phyloP scores from a whole-genome alignment of 2,113 vertebrate genomes.

The Pipa parva region DNA sequence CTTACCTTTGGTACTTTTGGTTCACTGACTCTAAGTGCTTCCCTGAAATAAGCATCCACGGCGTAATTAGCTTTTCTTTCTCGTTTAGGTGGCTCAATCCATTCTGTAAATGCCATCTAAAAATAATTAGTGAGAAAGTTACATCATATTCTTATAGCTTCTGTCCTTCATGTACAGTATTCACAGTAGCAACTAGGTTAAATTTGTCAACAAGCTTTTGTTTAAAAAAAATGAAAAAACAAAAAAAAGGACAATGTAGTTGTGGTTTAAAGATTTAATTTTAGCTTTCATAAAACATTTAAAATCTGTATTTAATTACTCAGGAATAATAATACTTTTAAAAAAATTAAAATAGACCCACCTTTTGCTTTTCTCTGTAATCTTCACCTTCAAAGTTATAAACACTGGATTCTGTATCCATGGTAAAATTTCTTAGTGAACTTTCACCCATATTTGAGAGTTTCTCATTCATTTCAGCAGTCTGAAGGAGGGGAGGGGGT shows the following conservation, averaged over 20 bases:
- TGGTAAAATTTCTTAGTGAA: conserved; percentile 91
- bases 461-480: conserved; percentile 93
- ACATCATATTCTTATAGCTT: too few species aligned
- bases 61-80: conserved; percentile 98
- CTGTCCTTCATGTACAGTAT: too few species aligned
- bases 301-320: too few species aligned
- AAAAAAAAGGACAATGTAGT: too few species aligned
- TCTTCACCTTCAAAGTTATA: conserved; percentile 98
- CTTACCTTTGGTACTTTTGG: conserved; percentile 96
- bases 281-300: too few species aligned
- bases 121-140: background rate
- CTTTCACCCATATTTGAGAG: conserved; percentile 89
- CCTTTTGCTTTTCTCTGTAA: conserved; percentile 99
- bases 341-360: conserved; percentile 44
- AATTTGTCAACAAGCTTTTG: too few species aligned
- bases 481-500: conserved; percentile 60
- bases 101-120: conserved; percentile 90
- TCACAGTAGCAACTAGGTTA: too few species aligned
- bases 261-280: too few species aligned
- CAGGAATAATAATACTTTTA: background rate
- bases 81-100: conserved; percentile 96
- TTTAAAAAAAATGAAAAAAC: too few species aligned
- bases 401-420: conserved; percentile 95
- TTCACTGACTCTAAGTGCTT: conserved; percentile 94
- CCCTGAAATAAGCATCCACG: conserved; percentile 95